These are phyloP conservation scores for Apocrypta bakeri DNA, from an alignment of 1,140 invertebrate genomes.

Conservation along the genomic window DNA sequence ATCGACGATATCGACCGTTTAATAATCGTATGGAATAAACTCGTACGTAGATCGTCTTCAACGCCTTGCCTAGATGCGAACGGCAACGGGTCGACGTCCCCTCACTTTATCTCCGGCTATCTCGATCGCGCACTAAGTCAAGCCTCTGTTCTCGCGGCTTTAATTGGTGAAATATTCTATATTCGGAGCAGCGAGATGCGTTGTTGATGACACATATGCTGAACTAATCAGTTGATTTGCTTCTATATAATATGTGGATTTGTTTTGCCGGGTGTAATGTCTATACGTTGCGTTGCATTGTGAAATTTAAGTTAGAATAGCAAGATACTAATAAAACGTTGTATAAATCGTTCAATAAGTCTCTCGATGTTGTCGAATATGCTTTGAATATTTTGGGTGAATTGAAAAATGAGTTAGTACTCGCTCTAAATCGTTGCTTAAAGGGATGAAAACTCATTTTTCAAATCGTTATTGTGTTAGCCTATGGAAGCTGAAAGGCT, in stretches of 20 bases:
- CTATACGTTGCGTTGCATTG: not conserved
- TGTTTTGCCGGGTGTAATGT: not conserved
- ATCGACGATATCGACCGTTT: slow-evolving; percentile 31
- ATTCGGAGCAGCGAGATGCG: not conserved
- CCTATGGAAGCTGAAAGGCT: too few species aligned
- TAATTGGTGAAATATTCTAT: slow-evolving; percentile 37
- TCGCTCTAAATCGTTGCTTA: not conserved
- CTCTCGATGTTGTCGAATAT: not conserved
- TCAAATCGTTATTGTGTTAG: too few species aligned
- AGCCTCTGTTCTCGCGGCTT: slow-evolving; percentile 9
- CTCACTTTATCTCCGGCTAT: slow-evolving; percentile 19
- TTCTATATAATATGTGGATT: not conserved
- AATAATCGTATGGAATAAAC: not conserved
- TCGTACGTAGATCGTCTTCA: slow-evolving; percentile 40
- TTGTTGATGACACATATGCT: slow-evolving; percentile 34
- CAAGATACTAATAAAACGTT: not conserved
- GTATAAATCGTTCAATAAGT: not conserved
- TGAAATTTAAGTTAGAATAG: not conserved
- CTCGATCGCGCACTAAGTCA: slow-evolving; percentile 7
- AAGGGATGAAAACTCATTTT: not conserved
- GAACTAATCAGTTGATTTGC: not conserved
- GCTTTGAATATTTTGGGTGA: too few species aligned
- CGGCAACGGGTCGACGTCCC: slow-evolving; percentile 24
- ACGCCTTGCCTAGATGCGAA: slow-evolving; percentile 20
- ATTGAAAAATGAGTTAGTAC: too few species aligned